These are phyloP conservation scores for Thamnophis elegans DNA, from an alignment of 2,797 vertebrate genomes.

Conservation along the genomic window DNA sequence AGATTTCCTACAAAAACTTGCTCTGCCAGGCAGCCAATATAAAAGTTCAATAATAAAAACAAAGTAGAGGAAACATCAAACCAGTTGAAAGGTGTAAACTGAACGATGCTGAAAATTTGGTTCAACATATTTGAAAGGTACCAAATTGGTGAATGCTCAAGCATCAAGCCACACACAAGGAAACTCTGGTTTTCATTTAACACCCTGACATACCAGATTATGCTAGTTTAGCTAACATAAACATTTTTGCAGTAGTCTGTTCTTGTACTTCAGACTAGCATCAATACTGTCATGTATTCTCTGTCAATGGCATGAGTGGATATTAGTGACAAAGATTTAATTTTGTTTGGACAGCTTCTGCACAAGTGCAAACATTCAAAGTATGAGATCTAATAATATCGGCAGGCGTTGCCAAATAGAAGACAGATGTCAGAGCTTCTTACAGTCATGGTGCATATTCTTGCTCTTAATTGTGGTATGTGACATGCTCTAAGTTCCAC, in stretches of 20 bases:
- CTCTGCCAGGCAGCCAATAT: background rate
- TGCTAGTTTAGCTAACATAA: background rate
- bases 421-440: slow-evolving; percentile 65
- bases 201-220: background rate
- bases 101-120: background rate
- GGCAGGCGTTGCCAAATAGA: slow-evolving; percentile 66
- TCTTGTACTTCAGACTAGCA: slow-evolving; percentile 59
- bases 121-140: background rate
- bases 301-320: slow-evolving; percentile 65
- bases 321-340: slow-evolving; percentile 65
- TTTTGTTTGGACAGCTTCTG: slow-evolving; percentile 72
- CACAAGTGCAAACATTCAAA: slow-evolving; percentile 67
- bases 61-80: background rate
- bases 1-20: background rate
- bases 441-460: slow-evolving; percentile 59
- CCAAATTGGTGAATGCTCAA: background rate
- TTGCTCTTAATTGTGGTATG: slow-evolving; percentile 35
- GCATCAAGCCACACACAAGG: slow-evolving; percentile 2
- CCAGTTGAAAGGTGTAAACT: background rate
- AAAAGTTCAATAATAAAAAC: background rate
- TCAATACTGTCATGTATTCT: slow-evolving; percentile 70
- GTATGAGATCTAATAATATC: slow-evolving; percentile 71
- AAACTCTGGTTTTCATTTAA: slow-evolving; percentile 38
- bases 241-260: slow-evolving; percentile 28
- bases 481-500: slow-evolving; percentile 2